Base-by-base conservation (phyloP, 1,140 invertebrate species). In the Lucilia cuprina region DNA sequence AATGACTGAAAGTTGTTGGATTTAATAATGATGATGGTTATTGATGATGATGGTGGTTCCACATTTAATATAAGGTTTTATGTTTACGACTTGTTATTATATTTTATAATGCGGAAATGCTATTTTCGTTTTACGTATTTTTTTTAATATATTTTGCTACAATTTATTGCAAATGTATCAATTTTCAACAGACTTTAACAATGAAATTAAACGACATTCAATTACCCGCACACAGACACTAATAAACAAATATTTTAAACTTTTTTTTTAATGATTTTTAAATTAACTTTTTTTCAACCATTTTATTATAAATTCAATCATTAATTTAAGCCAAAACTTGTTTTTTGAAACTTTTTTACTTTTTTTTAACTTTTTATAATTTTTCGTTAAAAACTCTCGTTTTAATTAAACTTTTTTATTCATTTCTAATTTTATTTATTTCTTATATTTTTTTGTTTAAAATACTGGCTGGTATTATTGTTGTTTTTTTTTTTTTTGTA, bases 121-220 rank as follows among this genome's bases (percentile, higher is more conserved):
- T 80, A 50, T 80, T 80, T 80, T 80, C 12, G 65, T 17, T 80
- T 25, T 47, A 19, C 25, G n/a, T 78, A 47, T 41, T 9, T 35
- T 78, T 78, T 80, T 41, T 41, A 5, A n/a, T 1, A 14, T 60
- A 60, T 60, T 41, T 60, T 60, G 14, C 35, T 78, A 17, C 7
- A 9, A 19, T 78, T 78, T 41, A 19, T 78, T 78, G 75, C 75
- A 80, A 25, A 49, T 25, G 77, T 49, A 80, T 80, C 77, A 80
- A 41, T 80, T 80, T 78, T 19, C n/a, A 80, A 41, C 10, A 17
- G 8, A 70, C 8, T 0, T 21, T 21, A 70, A 70, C 65, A 70
- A 21, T 12, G 10, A 70, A 70, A 21, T 41, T 41, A 41, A 41
- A 41, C 41, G 41, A 41, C 41, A 8, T 41, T 41, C 10, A 41